Evolutionary conservation across 2,113 vertebrate genomes (phyloP), one percentile per base, ranked within the genome.

Genomic region (Ptilorrhoa leucosticta): DNA sequence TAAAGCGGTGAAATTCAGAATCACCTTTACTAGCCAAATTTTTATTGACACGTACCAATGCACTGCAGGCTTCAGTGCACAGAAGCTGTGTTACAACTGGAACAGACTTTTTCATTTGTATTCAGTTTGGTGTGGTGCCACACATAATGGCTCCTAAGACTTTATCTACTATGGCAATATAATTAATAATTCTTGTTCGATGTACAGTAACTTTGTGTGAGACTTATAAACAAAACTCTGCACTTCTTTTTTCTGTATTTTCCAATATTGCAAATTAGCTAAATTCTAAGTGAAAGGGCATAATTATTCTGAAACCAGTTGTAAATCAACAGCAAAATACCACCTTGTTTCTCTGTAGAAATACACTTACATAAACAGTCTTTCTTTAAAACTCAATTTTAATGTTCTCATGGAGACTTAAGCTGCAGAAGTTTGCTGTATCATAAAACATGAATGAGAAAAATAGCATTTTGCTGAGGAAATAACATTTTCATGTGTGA

Each of bases 351-450:
- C 35, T 89, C 28, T 82, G 70, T 79, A 82, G 84, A 93, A 81
- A 83, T 66, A 40, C 28, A 39, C 12, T 77, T 57, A 16, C 15
- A 54, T 60, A 70, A 92, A 73, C n/a, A 93, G 53, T 45, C 56
- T 90, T 91, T 54, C 54, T 89, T 90, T 70, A 83, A 91, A 94
- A 66, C 31, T 86, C 11, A 11, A 2, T 86, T 86, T 92, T 73
- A 33, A 93, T 81, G 56, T 93, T 92, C 69, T 91, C 37, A 45
- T 93, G 92, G 76, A 93, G 79, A 95, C 60, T 30, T 83, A 68
- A 83, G 44, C 58, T 88, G 39, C 39, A 64, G 71, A 94, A 95
- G n/a, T 73, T 92, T 45, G 4, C 44, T 81, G 12, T 60, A 35
- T 75, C 51, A 47, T 90, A 68, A 92, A 90, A 66, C 23, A 28